These are phyloP conservation scores for Zelleria hepariella DNA, from an alignment of 2,888 invertebrate species.

Conservation along the genomic window DNA sequence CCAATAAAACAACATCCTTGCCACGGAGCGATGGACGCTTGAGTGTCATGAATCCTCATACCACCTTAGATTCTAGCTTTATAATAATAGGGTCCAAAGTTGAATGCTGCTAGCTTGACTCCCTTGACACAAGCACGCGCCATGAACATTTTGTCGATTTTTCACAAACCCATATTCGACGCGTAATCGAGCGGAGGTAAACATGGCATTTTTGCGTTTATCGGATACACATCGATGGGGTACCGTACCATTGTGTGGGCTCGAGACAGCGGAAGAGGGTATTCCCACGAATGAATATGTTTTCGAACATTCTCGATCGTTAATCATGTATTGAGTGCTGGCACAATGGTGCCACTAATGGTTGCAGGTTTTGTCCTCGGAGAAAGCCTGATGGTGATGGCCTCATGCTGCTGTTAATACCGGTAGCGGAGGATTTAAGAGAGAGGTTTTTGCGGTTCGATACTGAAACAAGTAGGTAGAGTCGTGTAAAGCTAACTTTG, in stretches of 20 bases:
- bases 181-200: conserved; percentile 67
- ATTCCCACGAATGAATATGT: conserved; percentile 58
- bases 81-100: conserved; percentile 20
- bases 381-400: conserved; percentile 7
- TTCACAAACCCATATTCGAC: conserved; percentile 42
- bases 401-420: neutral
- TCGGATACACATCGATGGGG: conserved; percentile 54
- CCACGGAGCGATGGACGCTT: conserved; percentile 33
- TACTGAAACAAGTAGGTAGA: no score
- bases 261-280: conserved; percentile 30
- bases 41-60: conserved; percentile 20
- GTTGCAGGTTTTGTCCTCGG: conserved; percentile 46
- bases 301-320: conserved; percentile 49
- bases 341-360: conserved; percentile 52
- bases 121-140: conserved; percentile 32
- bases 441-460: neutral
- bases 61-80: conserved; percentile 24
- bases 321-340: conserved; percentile 63
- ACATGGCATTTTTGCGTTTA: conserved; percentile 60
- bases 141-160: conserved; percentile 44
- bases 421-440: neutral
- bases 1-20: conserved; percentile 63
- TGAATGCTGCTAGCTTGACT: conserved; percentile 8
- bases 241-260: conserved; percentile 39
- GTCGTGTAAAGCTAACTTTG: no score